phyloP scores from a whole-genome alignment of 2,797 vertebrate species.

The Tangara arthus region DNA sequence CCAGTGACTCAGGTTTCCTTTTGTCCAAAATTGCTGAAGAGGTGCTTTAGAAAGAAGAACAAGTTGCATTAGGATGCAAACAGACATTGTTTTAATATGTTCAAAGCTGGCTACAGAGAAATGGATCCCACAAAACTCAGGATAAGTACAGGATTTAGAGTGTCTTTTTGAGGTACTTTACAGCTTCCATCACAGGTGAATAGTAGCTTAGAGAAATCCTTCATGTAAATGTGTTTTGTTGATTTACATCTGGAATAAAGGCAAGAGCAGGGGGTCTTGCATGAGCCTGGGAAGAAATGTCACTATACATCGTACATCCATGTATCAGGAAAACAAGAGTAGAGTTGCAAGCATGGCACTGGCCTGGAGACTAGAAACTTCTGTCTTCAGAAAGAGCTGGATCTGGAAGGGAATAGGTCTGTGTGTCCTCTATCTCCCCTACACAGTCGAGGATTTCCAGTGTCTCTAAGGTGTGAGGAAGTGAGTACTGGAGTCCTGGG shows the following conservation, averaged over 20 bases:
- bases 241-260: not conserved
- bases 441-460: not conserved
- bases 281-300: not conserved
- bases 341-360: fast-evolving
- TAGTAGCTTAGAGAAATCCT: not conserved
- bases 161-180: not conserved
- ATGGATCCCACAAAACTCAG: not conserved
- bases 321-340: not conserved
- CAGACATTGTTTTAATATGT: not conserved
- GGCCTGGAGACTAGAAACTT: not conserved
- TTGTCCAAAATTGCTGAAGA: not conserved
- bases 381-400: not conserved
- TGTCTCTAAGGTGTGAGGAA: not conserved
- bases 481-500: not conserved
- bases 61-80: not conserved
- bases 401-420: not conserved
- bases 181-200: not conserved
- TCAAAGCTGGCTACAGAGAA: not conserved
- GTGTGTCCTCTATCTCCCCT: not conserved
- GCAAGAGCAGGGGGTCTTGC: not conserved
- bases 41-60: not conserved
- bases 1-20: not conserved
- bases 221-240: not conserved
- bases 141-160: not conserved
- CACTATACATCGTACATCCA: not conserved